Evolutionary conservation across 2,888 invertebrate genomes (phyloP), one percentile per base, ranked within the genome.

Genomic region (Metalampra italica): DNA sequence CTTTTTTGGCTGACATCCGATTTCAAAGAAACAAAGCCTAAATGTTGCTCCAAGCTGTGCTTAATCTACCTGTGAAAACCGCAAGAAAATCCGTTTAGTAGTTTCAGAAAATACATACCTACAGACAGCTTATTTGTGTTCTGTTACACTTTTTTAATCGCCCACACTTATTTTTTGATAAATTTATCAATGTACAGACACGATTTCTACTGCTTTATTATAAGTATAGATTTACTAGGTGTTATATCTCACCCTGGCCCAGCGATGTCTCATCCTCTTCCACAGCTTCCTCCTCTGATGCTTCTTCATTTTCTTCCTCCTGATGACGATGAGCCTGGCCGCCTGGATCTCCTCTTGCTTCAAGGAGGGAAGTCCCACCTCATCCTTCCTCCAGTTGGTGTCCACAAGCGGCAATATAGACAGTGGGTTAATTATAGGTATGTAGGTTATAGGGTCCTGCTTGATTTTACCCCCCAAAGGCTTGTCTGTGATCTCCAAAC

Each of bases 291-390:
- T 93, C 42, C 94, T 83, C 74, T 96, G 94, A 69, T 97, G 97
- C 63, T 94, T 96, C 77, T 94, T 96, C 95, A 97, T 97, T 82
- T 97, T 97, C 47, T 92, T 92, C 45, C 93, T 89, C 44, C 97
- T 90, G 34, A 96, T 96, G 0, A 94, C 93, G 56, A 96, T 93
- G 50, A 96, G 78, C 46, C 94, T 87, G 0, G 91, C 92, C 0
- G 96, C 96, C 65, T 93, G 92, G 68, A 94, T 95, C 68, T 93
- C 93, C 44, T 90, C 86, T 46, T 78, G 74, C 3, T 67, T 68
- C 1, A 70, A 55, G 0, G 84, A 64, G 0, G 92, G 92, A 40
- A 91, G 61, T 29, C 91, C 90, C 22, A 91, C 62, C 43, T 88
- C 86, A 73, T 90, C 87, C 65, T 90, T 86, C 13, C 66, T 66